Percentiles rank a stretch among this genome's conserved stretches.
phyloP scores from a whole-genome alignment of 2,113 vertebrate genomes.

The Planiliza haematocheilus region DNA sequence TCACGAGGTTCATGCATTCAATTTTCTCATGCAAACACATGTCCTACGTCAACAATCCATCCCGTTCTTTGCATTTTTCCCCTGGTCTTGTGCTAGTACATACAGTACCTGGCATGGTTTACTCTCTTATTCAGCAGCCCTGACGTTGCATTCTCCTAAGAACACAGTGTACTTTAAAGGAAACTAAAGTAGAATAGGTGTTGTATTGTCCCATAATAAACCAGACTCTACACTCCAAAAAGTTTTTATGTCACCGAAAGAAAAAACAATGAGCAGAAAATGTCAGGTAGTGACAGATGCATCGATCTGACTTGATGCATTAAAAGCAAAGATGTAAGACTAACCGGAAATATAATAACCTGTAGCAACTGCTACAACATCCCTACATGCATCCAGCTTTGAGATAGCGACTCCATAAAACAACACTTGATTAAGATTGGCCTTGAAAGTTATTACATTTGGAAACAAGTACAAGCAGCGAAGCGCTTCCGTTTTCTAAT shows the following conservation, averaged over 20 bases:
- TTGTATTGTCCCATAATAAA: conserved; percentile 1
- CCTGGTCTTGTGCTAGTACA: conserved; percentile 34
- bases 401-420: conserved; percentile 7
- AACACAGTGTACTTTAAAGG: conserved; percentile 53
- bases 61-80: conserved; percentile 10
- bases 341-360: too few species aligned
- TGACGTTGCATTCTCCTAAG: conserved; percentile 42
- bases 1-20: conserved; percentile 8
- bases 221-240: not conserved
- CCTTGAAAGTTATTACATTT: conserved; percentile 1
- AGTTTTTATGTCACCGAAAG: not conserved
- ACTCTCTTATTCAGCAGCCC: conserved; percentile 37
- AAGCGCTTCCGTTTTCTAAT: not conserved
- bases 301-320: conserved; percentile 4
- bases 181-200: conserved; percentile 8
- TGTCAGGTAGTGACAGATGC: not conserved
- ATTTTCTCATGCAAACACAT: not conserved
- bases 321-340: not conserved
- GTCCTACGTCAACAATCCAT: conserved; percentile 28
- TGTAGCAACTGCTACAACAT: too few species aligned
- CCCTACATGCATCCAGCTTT: conserved; percentile 16
- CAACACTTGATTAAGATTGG: not conserved
- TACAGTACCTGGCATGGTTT: conserved; percentile 54
- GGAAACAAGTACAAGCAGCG: conserved; percentile 4
- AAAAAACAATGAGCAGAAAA: conserved; percentile 13